phyloP scores from a whole-genome alignment of 1,140 invertebrate genomes.

The Palaemon carinicauda region DNA sequence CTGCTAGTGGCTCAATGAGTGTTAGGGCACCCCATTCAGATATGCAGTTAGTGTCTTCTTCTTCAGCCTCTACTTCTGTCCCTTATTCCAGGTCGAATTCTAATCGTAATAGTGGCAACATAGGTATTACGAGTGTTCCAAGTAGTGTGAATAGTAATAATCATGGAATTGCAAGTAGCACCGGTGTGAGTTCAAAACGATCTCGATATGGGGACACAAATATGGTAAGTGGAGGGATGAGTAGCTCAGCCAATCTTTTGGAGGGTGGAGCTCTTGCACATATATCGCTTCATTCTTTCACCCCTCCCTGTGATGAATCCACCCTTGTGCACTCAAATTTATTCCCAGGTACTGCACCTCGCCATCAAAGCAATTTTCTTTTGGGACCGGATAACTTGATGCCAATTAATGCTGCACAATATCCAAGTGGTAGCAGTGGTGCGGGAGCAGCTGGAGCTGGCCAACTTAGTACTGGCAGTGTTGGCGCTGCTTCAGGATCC shows the following conservation, averaged over 20 bases:
- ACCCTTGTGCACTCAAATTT: constrained; percentile 49
- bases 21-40: constrained; percentile 28
- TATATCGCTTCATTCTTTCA: constrained; percentile 55
- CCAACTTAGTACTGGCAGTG: constrained; percentile 30
- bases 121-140: constrained; percentile 14
- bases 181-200: constrained; percentile 24
- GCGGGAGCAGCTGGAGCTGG: background rate
- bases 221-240: constrained; percentile 40
- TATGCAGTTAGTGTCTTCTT: constrained; percentile 41
- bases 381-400: constrained; percentile 50
- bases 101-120: constrained; percentile 34
- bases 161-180: constrained; percentile 9
- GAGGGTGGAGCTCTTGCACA: constrained; percentile 45
- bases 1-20: constrained; percentile 31
- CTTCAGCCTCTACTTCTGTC: constrained; percentile 41
- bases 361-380: constrained; percentile 55
- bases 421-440: constrained; percentile 35
- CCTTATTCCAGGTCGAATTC: constrained; percentile 39
- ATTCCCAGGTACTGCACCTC: constrained; percentile 25
- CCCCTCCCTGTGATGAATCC: constrained; percentile 55
- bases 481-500: constrained; percentile 16
- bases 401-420: constrained; percentile 46
- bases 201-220: constrained; percentile 49
- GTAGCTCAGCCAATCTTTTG: constrained; percentile 38
- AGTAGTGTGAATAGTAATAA: constrained; percentile 31